Evolutionary conservation across 2,797 vertebrate genomes (phyloP).

Genomic region (Limnodromus scolopaceus): DNA sequence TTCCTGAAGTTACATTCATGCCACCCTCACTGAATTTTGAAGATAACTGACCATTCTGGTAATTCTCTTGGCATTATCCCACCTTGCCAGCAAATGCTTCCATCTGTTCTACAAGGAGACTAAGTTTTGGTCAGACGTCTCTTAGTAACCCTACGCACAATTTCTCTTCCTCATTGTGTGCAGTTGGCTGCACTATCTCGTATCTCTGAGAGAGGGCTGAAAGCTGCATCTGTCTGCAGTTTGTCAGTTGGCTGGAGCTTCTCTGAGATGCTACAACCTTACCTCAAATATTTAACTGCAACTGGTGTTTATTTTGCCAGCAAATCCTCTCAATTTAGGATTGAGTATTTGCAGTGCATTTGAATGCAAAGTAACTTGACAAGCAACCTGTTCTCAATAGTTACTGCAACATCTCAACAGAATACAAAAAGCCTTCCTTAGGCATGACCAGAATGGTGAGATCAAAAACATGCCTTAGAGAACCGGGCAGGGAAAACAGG

Average conservation of each 20-base stretch:
- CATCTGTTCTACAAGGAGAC: neutral
- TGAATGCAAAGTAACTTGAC: neutral
- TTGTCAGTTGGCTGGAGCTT: neutral
- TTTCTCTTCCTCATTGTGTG: neutral
- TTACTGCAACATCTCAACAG: neutral
- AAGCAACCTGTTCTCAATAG: neutral
- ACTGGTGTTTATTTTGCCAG: constrained; percentile 13
- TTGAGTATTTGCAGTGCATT: neutral
- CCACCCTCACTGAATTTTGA: neutral
- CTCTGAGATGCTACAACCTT: neutral
- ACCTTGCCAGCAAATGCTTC: constrained; percentile 9
- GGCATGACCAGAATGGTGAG: neutral
- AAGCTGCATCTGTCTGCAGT: constrained; percentile 50
- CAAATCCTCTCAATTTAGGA: neutral
- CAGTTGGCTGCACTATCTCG: constrained; percentile 17
- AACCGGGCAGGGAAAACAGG: neutral
- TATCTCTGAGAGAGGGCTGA: neutral
- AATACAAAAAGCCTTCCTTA: neutral
- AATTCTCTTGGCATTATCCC: neutral
- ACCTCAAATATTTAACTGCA: neutral
- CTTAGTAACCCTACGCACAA: neutral
- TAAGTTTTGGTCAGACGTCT: constrained; percentile 10
- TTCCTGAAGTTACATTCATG: neutral
- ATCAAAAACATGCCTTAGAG: neutral
- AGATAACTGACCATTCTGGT: neutral